Base-by-base conservation (phyloP, 2,797 vertebrate genomes). In the Hyperoplus lanceolatus region DNA sequence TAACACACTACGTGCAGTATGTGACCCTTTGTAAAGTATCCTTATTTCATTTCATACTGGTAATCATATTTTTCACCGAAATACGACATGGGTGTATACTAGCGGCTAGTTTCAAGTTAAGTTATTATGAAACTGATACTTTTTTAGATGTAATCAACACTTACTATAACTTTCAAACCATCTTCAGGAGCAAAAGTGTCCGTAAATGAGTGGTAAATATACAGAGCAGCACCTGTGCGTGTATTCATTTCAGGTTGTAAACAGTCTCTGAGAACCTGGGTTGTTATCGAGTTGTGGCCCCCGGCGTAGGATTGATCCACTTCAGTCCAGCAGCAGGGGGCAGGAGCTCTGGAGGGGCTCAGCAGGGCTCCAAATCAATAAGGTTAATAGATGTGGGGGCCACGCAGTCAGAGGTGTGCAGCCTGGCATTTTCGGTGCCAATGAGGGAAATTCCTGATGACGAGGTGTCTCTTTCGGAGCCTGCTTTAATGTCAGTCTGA, bases 321-420 rank as follows among this genome's bases (percentile, higher is more conserved):
- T 97, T 96, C 96, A 96, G 94, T 90, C 89, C 94, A 96, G 92
- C 96, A 96, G 96, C 94, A 89, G 96, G 96, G 94, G 96, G 94
- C 79, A 87, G 95, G 95, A 95, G 95, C 97, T 96, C 96, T 95
- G 95, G 95, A 95, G 96, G 94, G 95, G 87, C 96, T 95, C 97
- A 97, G 96, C 95, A 83, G 90, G 97, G 91, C 86, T 96, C 94
- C 95, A 95, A 95, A 97, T 98, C 97, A 97, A 98, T 98, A 97
- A 96, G 96, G 97, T 97, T 98, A 97, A 98, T 96, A 97, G 97
- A 97, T 96, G 96, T 96, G 95, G 96, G 96, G 96, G 96, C 95
- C 95, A 96, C 90, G 90, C 96, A 97, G 97, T 97, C 96, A 97
- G 97, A 97, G 95, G 96, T 96, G 96, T 96, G 94, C 93, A 93